Percentiles rank a stretch among this genome's conserved stretches.
Evolutionary conservation across 2,888 invertebrate species (phyloP).

Genomic region (Aethes cnicana): DNA sequence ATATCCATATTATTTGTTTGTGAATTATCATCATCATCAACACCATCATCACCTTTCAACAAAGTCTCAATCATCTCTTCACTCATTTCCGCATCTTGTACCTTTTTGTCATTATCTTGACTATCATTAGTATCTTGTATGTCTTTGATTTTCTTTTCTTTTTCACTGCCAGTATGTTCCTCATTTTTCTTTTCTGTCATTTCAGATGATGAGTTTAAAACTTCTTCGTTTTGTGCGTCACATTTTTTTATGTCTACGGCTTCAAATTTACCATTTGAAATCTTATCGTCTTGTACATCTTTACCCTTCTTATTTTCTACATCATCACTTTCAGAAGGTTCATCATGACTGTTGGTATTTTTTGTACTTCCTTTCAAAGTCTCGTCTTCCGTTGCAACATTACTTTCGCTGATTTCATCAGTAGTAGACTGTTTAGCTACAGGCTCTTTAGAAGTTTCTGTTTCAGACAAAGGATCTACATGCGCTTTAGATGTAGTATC

Average conservation of each 20-base stretch:
- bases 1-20: slow-evolving; percentile 37
- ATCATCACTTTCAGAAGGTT: slow-evolving; percentile 21
- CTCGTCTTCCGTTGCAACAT: slow-evolving; percentile 22
- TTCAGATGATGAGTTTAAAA: slow-evolving; percentile 1
- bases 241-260: slow-evolving; percentile 1
- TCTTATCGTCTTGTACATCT: too few relatives aligned
- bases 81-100: slow-evolving; percentile 59
- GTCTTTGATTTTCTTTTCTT: background rate
- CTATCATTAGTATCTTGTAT: slow-evolving; percentile 34
- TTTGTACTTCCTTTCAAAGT: background rate
- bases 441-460: background rate
- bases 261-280: slow-evolving; percentile 16
- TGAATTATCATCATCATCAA: slow-evolving; percentile 35
- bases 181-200: slow-evolving; percentile 29
- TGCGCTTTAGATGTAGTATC: slow-evolving; percentile 4
- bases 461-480: slow-evolving; percentile 4
- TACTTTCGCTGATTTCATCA: slow-evolving; percentile 31
- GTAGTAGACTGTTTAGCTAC: background rate
- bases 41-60: slow-evolving; percentile 54
- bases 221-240: slow-evolving; percentile 20
- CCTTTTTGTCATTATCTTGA: slow-evolving; percentile 40
- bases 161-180: slow-evolving; percentile 7
- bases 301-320: slow-evolving; percentile 21
- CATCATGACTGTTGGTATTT: slow-evolving; percentile 24
- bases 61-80: slow-evolving; percentile 65